Evolutionary conservation across 2,888 invertebrate genomes (phyloP), one percentile per base, ranked within the genome.

Genomic region (Amorpha juglandis): DNA sequence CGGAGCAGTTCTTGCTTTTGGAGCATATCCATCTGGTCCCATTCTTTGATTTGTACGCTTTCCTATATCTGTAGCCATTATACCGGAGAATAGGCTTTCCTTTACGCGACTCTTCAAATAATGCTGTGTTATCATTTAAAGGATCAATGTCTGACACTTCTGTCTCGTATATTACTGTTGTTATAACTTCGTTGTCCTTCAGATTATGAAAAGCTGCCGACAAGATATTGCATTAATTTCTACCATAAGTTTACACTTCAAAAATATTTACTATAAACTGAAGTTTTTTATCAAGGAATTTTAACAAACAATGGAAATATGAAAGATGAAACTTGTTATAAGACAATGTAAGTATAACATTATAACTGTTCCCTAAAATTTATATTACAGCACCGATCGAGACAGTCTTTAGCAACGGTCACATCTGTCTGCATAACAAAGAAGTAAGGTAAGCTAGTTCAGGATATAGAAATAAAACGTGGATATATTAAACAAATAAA

Each of bases 21-120:
- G 87, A 84, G 67, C 92, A 92, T 8, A 73, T 78, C 91, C 92
- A 92, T 8, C 87, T 79, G 0, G 77, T 76, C 0, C 91, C 91
- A 27, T 76, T 70, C 68, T 80, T 89, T 0, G 83, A 77, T 63
- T 71, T 82, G 65, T 89, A 87, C 0, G 78, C 78, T 69, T 84
- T 89, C 63, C 84, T 80, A 65, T 90, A 92, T 71, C 85, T 82
- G 63, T 84, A 78, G 0, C 87, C 87, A 27, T 85, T 85, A 69
- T 86, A 86, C 68, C 86, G 82, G 14, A 92, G 75, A 14, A 88
- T 75, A 0, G 82, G 83, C 58, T 80, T 87, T 0, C 91, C 90
- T 66, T 73, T 81, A 6, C 73, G 73, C 0, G 90, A 82, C 68
- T 89, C 78, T 0, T 90, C 70, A 62, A 87, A 87, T 14, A 89